Base-by-base conservation (phyloP, 2,113 vertebrate species). In the Garra rufa region DNA sequence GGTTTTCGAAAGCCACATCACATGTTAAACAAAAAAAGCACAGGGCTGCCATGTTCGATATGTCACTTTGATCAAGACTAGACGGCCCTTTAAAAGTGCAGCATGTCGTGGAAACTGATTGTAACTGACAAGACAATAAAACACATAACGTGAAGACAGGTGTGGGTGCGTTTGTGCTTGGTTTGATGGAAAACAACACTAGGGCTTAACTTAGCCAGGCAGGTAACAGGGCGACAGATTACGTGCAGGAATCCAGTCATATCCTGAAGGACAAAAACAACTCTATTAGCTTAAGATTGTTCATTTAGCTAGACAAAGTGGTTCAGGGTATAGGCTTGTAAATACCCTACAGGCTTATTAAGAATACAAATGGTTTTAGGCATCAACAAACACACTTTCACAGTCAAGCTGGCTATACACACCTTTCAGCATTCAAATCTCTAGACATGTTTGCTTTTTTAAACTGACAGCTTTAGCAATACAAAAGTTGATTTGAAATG, bases 101-200 rank as follows among this genome's bases (percentile, higher is more conserved):
- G 24, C 44, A 65, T n/a, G 69, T 38, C 24, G 13, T 48, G 46
- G n/a, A 19, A 43, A 65, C 17, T 69, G 44, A 86, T 76, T 65
- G 21, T 28, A 81, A 70, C 69, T 81, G 76, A 81, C 76, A 76
- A 70, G 86, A 80, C 41, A 81, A 87, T 87, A 57, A 84, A 69
- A 19, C 70, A 34, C 19, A 10, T n/a, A 41, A 55, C 4, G 14
- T 9, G 24, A 34, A 57, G 65, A 81, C 44, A 69, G 41, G 19
- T 34, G 65, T 73, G 41, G 78, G 17, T 71, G 50, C 77, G 30
- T 76, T 76, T 46, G 13, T 19, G 28, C 44, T 55, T 87, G 1
- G 43, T 65, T 57, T 69, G 85, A 76, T n/a, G n/a, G 59, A 48
- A 34, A 70, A 52, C 61, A 57, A 52, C 34, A 76, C 24, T 30